These are phyloP conservation scores for Cosmia trapezina DNA, from an alignment of 2,888 invertebrate species.

Conservation along the genomic window DNA sequence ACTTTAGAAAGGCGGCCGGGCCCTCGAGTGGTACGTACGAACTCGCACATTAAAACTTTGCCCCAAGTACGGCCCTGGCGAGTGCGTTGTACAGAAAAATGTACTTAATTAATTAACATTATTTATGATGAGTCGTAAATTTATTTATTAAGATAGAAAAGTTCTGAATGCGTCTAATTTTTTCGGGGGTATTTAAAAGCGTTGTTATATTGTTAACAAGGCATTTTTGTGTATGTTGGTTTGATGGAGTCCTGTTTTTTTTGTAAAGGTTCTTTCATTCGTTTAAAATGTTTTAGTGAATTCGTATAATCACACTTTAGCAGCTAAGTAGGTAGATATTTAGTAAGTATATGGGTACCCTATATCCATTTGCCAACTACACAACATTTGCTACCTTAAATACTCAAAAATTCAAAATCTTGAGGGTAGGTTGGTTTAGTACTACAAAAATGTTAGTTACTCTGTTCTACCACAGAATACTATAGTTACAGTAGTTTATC, in stretches of 20 bases:
- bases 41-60: constrained; percentile 85
- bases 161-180: constrained; percentile 55
- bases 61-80: constrained; percentile 76
- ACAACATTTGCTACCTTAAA: too few species aligned
- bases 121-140: constrained; percentile 66
- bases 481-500: too few species aligned
- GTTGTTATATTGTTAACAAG: constrained; percentile 43
- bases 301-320: background rate
- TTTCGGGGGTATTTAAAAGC: constrained; percentile 52
- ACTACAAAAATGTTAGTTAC: background rate
- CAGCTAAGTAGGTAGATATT: background rate
- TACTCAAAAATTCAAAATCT: background rate
- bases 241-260: background rate
- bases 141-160: constrained; percentile 67
- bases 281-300: background rate
- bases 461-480: background rate
- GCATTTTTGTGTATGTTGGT: constrained; percentile 6
- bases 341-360: too few species aligned
- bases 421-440: background rate
- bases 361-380: background rate
- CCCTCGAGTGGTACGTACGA: constrained; percentile 57
- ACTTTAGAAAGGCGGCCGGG: constrained; percentile 65
- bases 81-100: constrained; percentile 84
- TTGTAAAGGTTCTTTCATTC: background rate
- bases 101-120: constrained; percentile 73